These are phyloP conservation scores for Zaprionus ornatus DNA, from an alignment of 1,140 invertebrate species.

Conservation along the genomic window DNA sequence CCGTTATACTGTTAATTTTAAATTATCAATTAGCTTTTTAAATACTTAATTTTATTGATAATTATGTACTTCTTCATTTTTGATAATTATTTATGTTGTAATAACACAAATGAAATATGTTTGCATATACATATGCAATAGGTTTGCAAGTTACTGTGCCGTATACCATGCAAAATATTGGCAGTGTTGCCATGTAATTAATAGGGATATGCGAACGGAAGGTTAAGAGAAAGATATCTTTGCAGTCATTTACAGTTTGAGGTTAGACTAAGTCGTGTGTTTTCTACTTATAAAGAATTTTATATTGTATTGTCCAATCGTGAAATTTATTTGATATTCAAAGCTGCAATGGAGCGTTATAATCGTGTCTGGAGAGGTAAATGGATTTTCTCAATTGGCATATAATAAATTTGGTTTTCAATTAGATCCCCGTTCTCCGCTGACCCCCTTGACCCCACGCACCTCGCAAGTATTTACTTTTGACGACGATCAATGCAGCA, in stretches of 20 bases:
- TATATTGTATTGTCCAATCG: neutral
- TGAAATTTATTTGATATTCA: neutral
- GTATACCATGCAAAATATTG: neutral
- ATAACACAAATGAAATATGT: neutral
- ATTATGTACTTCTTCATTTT: neutral
- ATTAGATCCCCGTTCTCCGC: neutral
- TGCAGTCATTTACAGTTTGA: neutral
- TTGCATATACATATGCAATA: too few species aligned
- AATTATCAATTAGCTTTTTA: neutral
- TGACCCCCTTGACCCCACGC: neutral
- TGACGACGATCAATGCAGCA: neutral
- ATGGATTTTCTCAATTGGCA: neutral
- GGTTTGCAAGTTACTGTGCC: too few species aligned
- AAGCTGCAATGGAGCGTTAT: neutral
- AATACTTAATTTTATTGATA: neutral
- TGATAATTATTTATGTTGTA: neutral
- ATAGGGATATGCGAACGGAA: neutral
- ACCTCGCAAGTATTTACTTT: neutral
- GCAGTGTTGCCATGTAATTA: neutral
- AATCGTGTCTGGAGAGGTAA: constrained; percentile 7
- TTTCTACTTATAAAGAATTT: neutral
- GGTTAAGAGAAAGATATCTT: too few species aligned
- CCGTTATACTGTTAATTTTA: constrained; percentile 1
- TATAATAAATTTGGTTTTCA: neutral
- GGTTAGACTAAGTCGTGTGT: neutral